phyloP scores from a whole-genome alignment of 2,888 invertebrate species.

The Anticlea derivata region DNA sequence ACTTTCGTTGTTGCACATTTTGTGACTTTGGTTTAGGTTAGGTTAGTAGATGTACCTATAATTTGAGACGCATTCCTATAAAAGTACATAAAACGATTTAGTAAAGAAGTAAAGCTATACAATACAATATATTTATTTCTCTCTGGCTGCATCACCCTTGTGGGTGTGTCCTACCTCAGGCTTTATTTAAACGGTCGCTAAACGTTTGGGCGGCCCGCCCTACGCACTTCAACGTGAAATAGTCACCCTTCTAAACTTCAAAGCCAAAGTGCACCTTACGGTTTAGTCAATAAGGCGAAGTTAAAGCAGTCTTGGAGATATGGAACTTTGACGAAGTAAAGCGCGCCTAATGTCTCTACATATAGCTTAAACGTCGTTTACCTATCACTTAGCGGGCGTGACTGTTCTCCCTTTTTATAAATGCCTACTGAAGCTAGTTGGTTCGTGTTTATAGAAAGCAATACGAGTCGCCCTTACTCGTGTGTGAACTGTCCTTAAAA shows the following conservation, averaged over 20 bases:
- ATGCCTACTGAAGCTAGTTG: slow-evolving; percentile 23
- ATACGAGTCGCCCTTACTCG: neutral
- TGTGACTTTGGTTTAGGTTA: no score
- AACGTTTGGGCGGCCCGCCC: slow-evolving; percentile 84
- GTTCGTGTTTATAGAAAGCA: neutral
- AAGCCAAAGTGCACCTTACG: slow-evolving; percentile 48
- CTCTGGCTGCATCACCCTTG: slow-evolving; percentile 45
- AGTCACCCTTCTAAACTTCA: slow-evolving; percentile 40
- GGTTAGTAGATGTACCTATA: no score
- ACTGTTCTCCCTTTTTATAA: slow-evolving; percentile 56
- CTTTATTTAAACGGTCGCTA: slow-evolving; percentile 80
- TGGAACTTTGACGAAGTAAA: slow-evolving; percentile 62
- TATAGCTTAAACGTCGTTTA: slow-evolving; percentile 72
- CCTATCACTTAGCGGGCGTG: slow-evolving; percentile 61
- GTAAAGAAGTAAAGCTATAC: no score
- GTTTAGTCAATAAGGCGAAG: slow-evolving; percentile 35
- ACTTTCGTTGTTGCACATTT: no score
- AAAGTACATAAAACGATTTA: no score
- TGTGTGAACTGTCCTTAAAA: neutral
- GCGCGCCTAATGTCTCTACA: slow-evolving; percentile 58
- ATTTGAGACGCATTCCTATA: no score
- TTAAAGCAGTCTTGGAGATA: slow-evolving; percentile 19
- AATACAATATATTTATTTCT: neutral
- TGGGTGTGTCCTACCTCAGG: slow-evolving; percentile 74
- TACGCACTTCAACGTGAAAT: slow-evolving; percentile 61